A percentile compares a stretch with the other conserved stretches of the same genome.
Conservation (phyloP, 2,888 invertebrate species). For the Lymantria dispar region DNA sequence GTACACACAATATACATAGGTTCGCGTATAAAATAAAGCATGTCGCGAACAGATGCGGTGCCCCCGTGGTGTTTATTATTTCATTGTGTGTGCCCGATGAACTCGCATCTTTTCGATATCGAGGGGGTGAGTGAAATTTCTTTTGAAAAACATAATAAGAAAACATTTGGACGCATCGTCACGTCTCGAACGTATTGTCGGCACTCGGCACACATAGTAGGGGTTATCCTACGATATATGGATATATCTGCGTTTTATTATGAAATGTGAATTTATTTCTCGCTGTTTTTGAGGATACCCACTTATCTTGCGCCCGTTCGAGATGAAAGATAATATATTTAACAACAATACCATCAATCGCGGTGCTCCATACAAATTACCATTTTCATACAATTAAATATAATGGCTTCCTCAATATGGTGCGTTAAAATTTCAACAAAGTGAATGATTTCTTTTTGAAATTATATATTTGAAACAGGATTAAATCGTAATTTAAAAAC, state of each 20-base stretch:
- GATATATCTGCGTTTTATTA: conserved; percentile 17
- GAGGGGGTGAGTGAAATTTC: conserved; percentile 33
- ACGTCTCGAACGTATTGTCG: conserved; percentile 20
- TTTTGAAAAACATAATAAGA: conserved; percentile 28
- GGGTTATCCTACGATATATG: conserved; percentile 19
- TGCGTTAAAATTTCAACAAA: too few relatives aligned
- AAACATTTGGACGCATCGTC: conserved; percentile 26
- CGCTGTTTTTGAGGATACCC: conserved; percentile 2
- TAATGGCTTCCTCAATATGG: too few relatives aligned
- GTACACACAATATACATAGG: conserved; percentile 32
- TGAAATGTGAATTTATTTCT: conserved; percentile 18
- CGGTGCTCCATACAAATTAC: background rate
- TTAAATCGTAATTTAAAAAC: too few relatives aligned
- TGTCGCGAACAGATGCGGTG: conserved; percentile 33
- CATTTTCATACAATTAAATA: too few relatives aligned
- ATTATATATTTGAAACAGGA: too few relatives aligned
- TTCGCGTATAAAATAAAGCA: conserved; percentile 36
- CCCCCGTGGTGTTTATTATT: conserved; percentile 51
- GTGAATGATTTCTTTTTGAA: too few relatives aligned
- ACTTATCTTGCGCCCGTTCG: conserved; percentile 7
- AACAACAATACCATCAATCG: background rate
- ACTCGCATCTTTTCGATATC: conserved; percentile 31
- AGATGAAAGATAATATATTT: background rate
- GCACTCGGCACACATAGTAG: conserved; percentile 19
- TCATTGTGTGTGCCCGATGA: conserved; percentile 46